Evolutionary conservation across 1,140 invertebrate species (phyloP).

Genomic region (Panagrolaimus sp.): DNA sequence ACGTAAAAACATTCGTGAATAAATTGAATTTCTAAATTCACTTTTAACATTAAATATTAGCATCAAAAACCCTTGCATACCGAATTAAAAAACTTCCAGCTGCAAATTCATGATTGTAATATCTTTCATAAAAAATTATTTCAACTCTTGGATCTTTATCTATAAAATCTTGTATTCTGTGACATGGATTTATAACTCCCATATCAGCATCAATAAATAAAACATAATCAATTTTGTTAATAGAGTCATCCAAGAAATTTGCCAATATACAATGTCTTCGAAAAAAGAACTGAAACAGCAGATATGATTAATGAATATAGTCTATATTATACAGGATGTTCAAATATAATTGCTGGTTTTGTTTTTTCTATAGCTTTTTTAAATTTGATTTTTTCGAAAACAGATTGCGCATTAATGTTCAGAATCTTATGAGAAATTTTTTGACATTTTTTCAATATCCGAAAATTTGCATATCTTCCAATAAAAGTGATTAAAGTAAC

Average conservation of each 20-base stretch:
- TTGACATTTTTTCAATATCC: no score
- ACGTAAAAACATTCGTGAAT: not conserved
- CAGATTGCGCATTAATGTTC: no score
- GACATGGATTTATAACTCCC: conserved; percentile 15
- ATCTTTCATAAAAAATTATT: conserved; percentile 16
- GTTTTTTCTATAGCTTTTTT: no score
- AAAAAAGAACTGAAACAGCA: conserved; percentile 3
- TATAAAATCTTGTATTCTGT: conserved; percentile 1
- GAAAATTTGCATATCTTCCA: no score
- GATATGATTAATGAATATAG: no score
- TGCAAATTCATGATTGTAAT: conserved; percentile 8
- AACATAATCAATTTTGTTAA: not conserved
- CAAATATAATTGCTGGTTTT: no score
- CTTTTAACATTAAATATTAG: not conserved
- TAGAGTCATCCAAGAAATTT: not conserved
- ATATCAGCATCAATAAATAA: conserved; percentile 16
- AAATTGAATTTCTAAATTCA: not conserved
- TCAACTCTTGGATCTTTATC: not conserved
- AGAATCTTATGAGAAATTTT: no score
- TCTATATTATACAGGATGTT: no score
- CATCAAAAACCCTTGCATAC: conserved; percentile 12
- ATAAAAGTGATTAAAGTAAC: no score
- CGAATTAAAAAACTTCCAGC: conserved; percentile 16
- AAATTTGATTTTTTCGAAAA: no score
- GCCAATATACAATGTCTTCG: not conserved